Base-by-base conservation (phyloP, 2,888 invertebrate genomes). In the Limnephilus marmoratus region DNA sequence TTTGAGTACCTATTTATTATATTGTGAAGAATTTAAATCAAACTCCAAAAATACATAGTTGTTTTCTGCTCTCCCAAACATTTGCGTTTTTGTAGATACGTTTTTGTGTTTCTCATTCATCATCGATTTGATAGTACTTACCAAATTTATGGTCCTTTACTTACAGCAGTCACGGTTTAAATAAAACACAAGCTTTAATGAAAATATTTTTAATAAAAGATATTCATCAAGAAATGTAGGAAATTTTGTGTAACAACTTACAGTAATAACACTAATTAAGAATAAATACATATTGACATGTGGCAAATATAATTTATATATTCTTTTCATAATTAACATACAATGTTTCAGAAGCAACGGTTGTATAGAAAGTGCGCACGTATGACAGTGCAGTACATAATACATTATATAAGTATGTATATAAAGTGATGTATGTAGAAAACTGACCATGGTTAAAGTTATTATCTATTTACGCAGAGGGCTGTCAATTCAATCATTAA, bases 161-260 rank as follows among this genome's bases (percentile, higher is more conserved):
- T 68, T 53, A 4, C 53, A 68, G 5, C 24, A 24, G 1, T 24
- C 24, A 68, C 68, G 24, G 24, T 7, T 24, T 24, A 24, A 68
- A 37, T 83, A 34, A 83, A 83, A 83, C 37, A 41, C 18, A 37
- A 83, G 37, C 2, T 83, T 83, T 83, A n/a, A 90, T 90, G 81
- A 90, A 90, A 90, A 80, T 90, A 80, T 37, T 68, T 90, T 90
- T 90, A 90, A 81, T 80, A 80, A 81, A 89, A 68, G 45, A 34
- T 34, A 90, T 90, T 80, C 81, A 45, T 81, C 37, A 37, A 41
- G 81, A 90, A 86, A 45, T 41, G 41, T 85, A 85, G 85, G 41
- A 15, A 85, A 45, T 85, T 41, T 85, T 85, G 85, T 4, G n/a
- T 85, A 86, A 86, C 86, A 86, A 45, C 45, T n/a, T 86, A 29